Evolutionary conservation across 2,797 vertebrate genomes (phyloP), one percentile per base, ranked within the genome.

Genomic region (Sitta carolinensis): DNA sequence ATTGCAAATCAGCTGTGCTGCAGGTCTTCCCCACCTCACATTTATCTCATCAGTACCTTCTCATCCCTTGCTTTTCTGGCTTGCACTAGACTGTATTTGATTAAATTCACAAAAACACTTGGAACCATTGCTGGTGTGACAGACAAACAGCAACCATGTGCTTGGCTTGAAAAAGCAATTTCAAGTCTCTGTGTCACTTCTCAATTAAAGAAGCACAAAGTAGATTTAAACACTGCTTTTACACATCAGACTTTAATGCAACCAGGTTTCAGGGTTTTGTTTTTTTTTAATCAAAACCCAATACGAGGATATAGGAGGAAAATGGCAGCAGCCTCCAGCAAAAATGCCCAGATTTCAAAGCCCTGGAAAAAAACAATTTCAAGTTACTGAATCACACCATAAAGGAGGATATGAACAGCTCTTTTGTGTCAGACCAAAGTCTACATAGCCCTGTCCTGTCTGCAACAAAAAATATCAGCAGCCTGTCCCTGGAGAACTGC

Each of bases 81-180:
- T 61, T 78, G 89, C 61, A 57, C 43, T 66, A 43, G 47, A 32
- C 68, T 45, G 50, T 48, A 32, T 79, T 76, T 68, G 51, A 95
- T 0, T 76, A 78, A 85, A 92, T 88, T 70, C 87, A 95, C 38
- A 42, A 40, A 82, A 88, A 78, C 6, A 30, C 76, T 83, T 89
- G 94, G 92, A 95, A 87, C 29, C 27, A 66, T 51, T 82, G 63
- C 78, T 57, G 52, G 69, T 43, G 76, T 83, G 90, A 91, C 42
- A 95, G 83, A 95, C 88, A 89, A 84, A 90, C 27, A 95, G 72
- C 43, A 88, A 69, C n/a, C 81, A 83, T 32, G 51, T 43, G 69
- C 67, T 93, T 88, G 88, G 69, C 64, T 93, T 76, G 50, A 72
- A 91, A 95, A 95, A 81, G 62, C 47, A 89, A 86, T 30, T 92